A percentile compares a stretch with the other conserved stretches of the same genome.
phyloP scores from a whole-genome alignment of 2,797 vertebrate genomes.

The Arrhamphus sclerolepis region DNA sequence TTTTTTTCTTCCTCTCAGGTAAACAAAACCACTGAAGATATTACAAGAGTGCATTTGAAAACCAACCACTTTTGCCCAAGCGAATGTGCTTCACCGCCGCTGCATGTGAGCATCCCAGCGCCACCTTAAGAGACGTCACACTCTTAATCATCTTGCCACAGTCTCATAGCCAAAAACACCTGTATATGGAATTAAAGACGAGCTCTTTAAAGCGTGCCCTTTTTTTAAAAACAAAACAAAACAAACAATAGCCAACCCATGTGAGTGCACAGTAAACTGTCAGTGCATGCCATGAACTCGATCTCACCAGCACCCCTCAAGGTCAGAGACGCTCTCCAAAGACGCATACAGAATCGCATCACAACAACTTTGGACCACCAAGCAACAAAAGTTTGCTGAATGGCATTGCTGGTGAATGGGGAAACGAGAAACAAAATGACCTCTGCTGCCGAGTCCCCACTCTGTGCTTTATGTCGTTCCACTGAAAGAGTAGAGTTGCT shows the following conservation, averaged over 20 bases:
- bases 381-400: constrained; percentile 44
- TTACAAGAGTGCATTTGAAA: constrained; percentile 19
- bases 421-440: constrained; percentile 29
- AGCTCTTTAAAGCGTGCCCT: no score
- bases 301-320: constrained; percentile 20
- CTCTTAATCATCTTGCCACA: constrained; percentile 39
- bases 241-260: not conserved
- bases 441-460: constrained; percentile 41
- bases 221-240: no score
- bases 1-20: constrained; percentile 4
- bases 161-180: constrained; percentile 11
- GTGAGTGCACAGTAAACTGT: constrained; percentile 22
- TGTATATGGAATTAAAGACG: not conserved
- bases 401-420: constrained; percentile 71
- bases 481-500: not conserved
- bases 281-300: constrained; percentile 10
- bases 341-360: constrained; percentile 29
- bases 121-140: constrained; percentile 39
- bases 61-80: constrained; percentile 5
- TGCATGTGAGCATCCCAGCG: constrained; percentile 28
- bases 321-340: constrained; percentile 28
- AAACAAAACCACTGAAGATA: constrained; percentile 17
- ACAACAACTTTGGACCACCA: constrained; percentile 54
- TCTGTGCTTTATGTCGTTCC: constrained; percentile 75
- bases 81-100: constrained; percentile 34